Percentiles rank a stretch among this genome's conserved stretches.
phyloP scores from a whole-genome alignment of 37 sponge, comb jelly and placozoan genomes.

The Halichondria panicea region DNA sequence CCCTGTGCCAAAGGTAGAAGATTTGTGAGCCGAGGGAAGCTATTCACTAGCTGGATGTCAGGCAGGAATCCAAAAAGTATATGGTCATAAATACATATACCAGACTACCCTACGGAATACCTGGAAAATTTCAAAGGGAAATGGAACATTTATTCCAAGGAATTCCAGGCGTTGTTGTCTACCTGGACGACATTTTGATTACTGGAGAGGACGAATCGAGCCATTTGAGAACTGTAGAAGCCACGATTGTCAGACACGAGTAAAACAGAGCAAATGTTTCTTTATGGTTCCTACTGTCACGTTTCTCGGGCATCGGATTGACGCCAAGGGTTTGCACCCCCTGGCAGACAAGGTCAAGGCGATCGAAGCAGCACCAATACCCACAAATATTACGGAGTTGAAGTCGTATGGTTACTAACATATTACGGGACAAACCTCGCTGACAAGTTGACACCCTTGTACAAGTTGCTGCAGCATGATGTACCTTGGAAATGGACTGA shows the following conservation, averaged over 20 bases:
- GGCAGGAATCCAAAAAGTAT: neutral
- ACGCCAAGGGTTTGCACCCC: slow-evolving; percentile 3
- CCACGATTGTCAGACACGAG: neutral
- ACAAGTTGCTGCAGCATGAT: slow-evolving; percentile 8
- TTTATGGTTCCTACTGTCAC: slow-evolving; percentile 1
- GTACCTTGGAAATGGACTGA: slow-evolving; percentile 3
- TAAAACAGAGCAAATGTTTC: slow-evolving; percentile 1
- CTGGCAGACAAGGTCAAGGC: neutral
- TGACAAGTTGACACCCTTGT: slow-evolving; percentile 4
- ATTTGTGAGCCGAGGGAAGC: neutral
- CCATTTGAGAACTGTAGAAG: slow-evolving; percentile 8
- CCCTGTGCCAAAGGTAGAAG: neutral
- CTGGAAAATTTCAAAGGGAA: neutral
- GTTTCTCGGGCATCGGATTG: neutral
- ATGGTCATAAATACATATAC: neutral
- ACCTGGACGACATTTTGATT: slow-evolving; percentile 16
- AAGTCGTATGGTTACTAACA: neutral
- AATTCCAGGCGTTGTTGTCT: neutral
- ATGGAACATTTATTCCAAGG: slow-evolving; percentile 3
- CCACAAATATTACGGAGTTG: neutral
- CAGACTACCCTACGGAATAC: slow-evolving; percentile 9
- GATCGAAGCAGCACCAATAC: neutral
- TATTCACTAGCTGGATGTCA: neutral
- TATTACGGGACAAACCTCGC: slow-evolving; percentile 3
- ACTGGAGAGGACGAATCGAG: slow-evolving; percentile 3